Evolutionary conservation across 2,888 invertebrate species (phyloP).

Genomic region (Salpingus planirostris): DNA sequence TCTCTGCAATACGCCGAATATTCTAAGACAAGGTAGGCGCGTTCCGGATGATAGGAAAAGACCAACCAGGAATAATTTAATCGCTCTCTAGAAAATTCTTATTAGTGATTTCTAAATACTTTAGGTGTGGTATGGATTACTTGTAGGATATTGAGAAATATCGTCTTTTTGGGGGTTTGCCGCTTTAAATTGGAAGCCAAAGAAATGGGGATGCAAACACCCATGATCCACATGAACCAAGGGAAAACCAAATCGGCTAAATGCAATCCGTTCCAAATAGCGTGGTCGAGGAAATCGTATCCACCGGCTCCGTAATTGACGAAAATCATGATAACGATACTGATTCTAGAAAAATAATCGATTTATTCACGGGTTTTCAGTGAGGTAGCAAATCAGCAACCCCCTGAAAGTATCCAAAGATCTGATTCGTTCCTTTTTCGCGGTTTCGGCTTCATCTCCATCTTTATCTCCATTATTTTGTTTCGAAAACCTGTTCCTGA

Average conservation of each 20-base stretch:
- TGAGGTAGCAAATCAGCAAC: too few species aligned
- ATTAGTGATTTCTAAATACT: too few species aligned
- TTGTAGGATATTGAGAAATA: slow-evolving; percentile 49
- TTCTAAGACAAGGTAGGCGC: slow-evolving; percentile 59
- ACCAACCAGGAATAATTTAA: slow-evolving; percentile 67
- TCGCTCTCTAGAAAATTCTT: slow-evolving; percentile 62
- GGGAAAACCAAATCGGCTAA: slow-evolving; percentile 94
- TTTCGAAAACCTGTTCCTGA: neutral
- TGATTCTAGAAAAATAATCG: slow-evolving; percentile 59
- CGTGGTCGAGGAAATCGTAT: slow-evolving; percentile 80
- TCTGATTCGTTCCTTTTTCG: neutral
- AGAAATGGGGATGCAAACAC: slow-evolving; percentile 84
- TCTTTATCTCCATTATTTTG: neutral
- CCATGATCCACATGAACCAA: slow-evolving; percentile 97
- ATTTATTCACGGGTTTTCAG: too few species aligned
- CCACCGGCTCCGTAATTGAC: slow-evolving; percentile 84
- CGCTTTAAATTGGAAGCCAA: slow-evolving; percentile 63
- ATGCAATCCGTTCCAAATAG: slow-evolving; percentile 87
- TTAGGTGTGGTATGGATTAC: too few species aligned
- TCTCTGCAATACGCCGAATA: slow-evolving; percentile 87
- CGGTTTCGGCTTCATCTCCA: neutral
- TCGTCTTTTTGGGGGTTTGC: slow-evolving; percentile 48
- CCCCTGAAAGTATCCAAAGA: too few species aligned
- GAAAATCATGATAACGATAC: slow-evolving; percentile 83
- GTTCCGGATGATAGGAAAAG: slow-evolving; percentile 55